Evolutionary conservation across 2,888 invertebrate species (phyloP).

Genomic region (Dryobotodes eremita): DNA sequence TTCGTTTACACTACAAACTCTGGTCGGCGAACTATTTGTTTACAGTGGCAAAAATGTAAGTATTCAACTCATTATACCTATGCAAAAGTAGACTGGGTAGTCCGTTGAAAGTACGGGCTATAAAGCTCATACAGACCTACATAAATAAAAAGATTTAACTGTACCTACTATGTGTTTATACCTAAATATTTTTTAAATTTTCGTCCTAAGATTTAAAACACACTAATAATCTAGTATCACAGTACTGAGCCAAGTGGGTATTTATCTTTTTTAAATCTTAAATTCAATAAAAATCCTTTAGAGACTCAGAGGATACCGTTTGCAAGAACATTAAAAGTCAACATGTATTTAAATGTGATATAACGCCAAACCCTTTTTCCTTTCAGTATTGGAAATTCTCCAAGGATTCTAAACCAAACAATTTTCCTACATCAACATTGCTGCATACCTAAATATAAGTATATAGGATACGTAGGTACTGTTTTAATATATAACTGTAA

Average conservation of each 20-base stretch:
- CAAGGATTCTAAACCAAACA: conserved; percentile 23
- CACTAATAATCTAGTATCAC: not conserved
- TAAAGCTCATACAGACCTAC: not conserved
- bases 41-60: conserved; percentile 27
- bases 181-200: not conserved
- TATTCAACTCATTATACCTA: not conserved
- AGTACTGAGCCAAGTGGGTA: not conserved
- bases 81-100: not conserved
- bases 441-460: not conserved
- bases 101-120: not conserved
- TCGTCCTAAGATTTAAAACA: not conserved
- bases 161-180: not conserved
- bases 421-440: conserved; percentile 26
- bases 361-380: conserved; percentile 41
- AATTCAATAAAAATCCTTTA: not conserved
- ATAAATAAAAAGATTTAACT: not conserved
- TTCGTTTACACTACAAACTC: conserved; percentile 42
- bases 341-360: conserved; percentile 40
- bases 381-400: conserved; percentile 28
- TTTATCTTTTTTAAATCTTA: not conserved
- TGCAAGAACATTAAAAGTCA: conserved; percentile 36
- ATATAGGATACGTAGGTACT: conserved; percentile 6
- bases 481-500: conserved; percentile 24
- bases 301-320: not conserved
- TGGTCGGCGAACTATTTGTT: conserved; percentile 41